Conservation (phyloP, 2,113 vertebrate species). For the Zapus hudsonius region DNA sequence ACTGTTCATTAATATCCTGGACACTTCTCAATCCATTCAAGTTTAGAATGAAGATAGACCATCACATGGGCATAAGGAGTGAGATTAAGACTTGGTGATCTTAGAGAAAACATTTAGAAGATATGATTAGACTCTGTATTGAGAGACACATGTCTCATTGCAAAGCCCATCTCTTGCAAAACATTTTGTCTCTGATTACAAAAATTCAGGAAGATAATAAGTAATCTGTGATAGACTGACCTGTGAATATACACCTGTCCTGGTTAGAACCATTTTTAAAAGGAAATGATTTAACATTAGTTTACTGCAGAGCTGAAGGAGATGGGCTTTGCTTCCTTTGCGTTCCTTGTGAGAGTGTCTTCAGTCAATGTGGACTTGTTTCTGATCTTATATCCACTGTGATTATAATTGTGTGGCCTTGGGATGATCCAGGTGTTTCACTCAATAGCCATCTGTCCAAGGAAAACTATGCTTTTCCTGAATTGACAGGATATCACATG, state of each 20-base stretch:
- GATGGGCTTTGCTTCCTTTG: background rate
- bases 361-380: slow-evolving; percentile 50
- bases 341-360: slow-evolving; percentile 48
- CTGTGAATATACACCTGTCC: background rate
- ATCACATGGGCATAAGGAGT: too few species aligned
- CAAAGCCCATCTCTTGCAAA: background rate
- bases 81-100: background rate
- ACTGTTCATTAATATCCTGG: background rate
- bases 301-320: background rate
- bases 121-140: background rate
- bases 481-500: slow-evolving; percentile 78
- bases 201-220: background rate
- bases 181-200: slow-evolving; percentile 10
- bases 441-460: slow-evolving; percentile 70
- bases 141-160: background rate
- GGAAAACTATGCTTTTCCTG: slow-evolving; percentile 74
- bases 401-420: slow-evolving; percentile 71
- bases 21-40: background rate
- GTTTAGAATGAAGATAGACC: too few species aligned
- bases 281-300: background rate
- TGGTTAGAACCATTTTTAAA: background rate
- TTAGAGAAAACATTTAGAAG: background rate
- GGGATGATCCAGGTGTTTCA: slow-evolving; percentile 75
- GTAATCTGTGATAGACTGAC: background rate
- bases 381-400: slow-evolving; percentile 54